These are phyloP conservation scores for Bubo blakistoni DNA, from an alignment of 2,113 vertebrate species.

Conservation along the genomic window DNA sequence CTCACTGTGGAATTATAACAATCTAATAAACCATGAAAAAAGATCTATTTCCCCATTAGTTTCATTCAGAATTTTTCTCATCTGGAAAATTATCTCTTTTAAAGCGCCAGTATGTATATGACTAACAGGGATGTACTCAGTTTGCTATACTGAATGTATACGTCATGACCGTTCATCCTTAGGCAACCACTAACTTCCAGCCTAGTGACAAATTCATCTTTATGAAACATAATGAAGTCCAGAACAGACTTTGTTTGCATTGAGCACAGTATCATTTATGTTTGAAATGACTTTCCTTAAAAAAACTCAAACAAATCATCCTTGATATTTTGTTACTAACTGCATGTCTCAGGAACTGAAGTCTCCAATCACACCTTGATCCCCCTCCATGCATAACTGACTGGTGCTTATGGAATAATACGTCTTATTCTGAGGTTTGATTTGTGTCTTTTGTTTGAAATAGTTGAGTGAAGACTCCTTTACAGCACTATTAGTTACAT, in stretches of 20 bases:
- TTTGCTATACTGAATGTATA: background rate
- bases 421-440: background rate
- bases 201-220: background rate
- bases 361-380: rapidly evolving
- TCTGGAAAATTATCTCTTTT: background rate
- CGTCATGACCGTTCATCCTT: background rate
- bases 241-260: background rate
- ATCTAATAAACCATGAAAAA: background rate
- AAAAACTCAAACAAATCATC: background rate
- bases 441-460: background rate
- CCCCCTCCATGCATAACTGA: background rate
- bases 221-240: background rate
- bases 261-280: background rate
- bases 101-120: background rate
- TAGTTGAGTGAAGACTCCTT: background rate
- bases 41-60: background rate
- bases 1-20: background rate
- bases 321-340: background rate
- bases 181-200: background rate
- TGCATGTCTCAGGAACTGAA: background rate
- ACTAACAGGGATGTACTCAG: background rate
- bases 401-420: background rate
- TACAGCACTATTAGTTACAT: background rate
- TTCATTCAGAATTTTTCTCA: slow-evolving; percentile 14
- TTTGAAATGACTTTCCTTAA: background rate